These are phyloP conservation scores for Antennarius maculatus DNA, from an alignment of 2,797 vertebrate species.

Conservation along the genomic window DNA sequence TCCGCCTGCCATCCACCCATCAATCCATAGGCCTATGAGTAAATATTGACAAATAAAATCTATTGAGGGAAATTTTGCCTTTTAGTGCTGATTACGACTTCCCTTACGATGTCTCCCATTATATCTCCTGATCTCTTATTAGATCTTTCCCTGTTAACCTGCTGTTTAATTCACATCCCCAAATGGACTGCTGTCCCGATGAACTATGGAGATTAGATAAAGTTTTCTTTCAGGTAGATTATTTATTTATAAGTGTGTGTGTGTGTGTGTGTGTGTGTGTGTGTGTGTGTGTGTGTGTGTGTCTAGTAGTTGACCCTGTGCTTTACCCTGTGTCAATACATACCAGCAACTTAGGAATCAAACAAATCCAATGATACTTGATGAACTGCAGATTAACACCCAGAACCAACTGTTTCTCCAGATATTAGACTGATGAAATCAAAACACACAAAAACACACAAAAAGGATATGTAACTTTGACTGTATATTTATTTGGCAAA, in stretches of 20 bases:
- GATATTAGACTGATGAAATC: too few relatives aligned
- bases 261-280: neutral
- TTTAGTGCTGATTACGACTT: slow-evolving; percentile 28
- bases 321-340: too few relatives aligned
- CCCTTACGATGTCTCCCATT: slow-evolving; percentile 24
- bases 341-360: too few relatives aligned
- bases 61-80: slow-evolving; percentile 16
- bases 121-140: slow-evolving; percentile 34
- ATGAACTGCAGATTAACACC: too few relatives aligned
- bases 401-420: too few relatives aligned
- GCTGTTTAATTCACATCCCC: slow-evolving; percentile 56
- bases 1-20: too few relatives aligned
- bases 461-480: too few relatives aligned
- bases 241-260: slow-evolving; percentile 19
- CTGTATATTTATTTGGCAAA: too few relatives aligned
- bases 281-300: neutral
- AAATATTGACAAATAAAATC: slow-evolving; percentile 24
- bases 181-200: slow-evolving; percentile 45
- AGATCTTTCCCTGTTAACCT: slow-evolving; percentile 43
- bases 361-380: too few relatives aligned
- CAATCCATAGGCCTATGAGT: slow-evolving; percentile 29
- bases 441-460: too few relatives aligned
- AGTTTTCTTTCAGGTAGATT: slow-evolving; percentile 46
- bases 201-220: slow-evolving; percentile 50
- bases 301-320: too few relatives aligned